These are phyloP conservation scores for Dendronephthya gigantea DNA, from an alignment of 64 coral and sea anemone genomes.

Conservation along the genomic window DNA sequence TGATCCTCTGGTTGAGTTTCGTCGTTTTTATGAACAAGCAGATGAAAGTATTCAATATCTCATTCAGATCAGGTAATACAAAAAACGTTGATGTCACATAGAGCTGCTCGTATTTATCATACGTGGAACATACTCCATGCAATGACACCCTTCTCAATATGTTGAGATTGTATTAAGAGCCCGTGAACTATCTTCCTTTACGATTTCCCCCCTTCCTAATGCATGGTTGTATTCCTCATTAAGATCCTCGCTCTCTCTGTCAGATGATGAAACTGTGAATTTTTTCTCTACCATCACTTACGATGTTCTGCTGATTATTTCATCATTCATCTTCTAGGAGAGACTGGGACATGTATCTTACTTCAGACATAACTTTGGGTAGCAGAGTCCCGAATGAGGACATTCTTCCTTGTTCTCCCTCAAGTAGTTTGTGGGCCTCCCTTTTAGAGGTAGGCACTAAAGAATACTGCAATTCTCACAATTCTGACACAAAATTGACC, in stretches of 20 bases:
- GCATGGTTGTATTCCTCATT: background rate
- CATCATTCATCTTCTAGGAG: background rate
- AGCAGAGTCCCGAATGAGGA: slow-evolving; percentile 6
- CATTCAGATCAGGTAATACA: slow-evolving; percentile 87
- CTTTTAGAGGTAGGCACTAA: background rate
- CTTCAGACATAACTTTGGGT: background rate
- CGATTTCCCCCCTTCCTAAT: too few species aligned
- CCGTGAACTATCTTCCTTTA: too few species aligned
- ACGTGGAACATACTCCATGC: too few species aligned
- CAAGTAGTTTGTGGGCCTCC: background rate
- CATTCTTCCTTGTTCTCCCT: background rate
- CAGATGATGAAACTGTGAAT: too few species aligned
- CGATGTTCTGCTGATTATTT: background rate
- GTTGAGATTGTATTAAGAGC: too few species aligned
- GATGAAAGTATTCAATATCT: slow-evolving; percentile 58
- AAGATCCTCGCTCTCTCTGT: too few species aligned
- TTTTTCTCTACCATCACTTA: too few species aligned
- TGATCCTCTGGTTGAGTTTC: slow-evolving; percentile 71
- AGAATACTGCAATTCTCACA: too few species aligned
- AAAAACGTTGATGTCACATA: background rate
- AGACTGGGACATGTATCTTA: background rate
- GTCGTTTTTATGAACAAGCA: slow-evolving; percentile 70
- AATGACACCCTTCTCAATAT: too few species aligned
- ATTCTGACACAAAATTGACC: too few species aligned
- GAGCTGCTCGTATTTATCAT: too few species aligned